Percentiles rank a stretch among this genome's conserved stretches.
phyloP scores from a whole-genome alignment of 2,888 invertebrate species.

The Linyphia triangularis region DNA sequence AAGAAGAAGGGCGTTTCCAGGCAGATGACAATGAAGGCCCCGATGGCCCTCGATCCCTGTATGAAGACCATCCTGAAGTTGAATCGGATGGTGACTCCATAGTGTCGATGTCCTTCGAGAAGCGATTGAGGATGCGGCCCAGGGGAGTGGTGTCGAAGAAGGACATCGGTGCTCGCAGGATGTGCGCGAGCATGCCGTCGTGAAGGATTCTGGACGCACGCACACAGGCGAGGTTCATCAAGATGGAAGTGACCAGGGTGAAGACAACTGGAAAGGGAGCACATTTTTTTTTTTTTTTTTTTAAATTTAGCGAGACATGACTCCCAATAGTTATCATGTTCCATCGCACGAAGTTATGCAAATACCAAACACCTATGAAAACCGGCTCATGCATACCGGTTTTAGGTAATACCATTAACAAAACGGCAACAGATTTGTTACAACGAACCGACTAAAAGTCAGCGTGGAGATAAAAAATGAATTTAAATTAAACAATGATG shows the following conservation, averaged over 20 bases:
- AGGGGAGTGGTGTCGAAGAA: slow-evolving; percentile 77
- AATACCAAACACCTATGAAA: too few relatives aligned
- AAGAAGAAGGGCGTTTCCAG: slow-evolving; percentile 79
- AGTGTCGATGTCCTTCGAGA: slow-evolving; percentile 77
- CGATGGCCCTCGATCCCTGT: slow-evolving; percentile 73
- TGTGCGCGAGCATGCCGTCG: slow-evolving; percentile 77
- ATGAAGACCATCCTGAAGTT: slow-evolving; percentile 76
- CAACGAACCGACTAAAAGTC: too few relatives aligned
- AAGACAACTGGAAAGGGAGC: slow-evolving; percentile 51
- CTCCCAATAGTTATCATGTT: too few relatives aligned
- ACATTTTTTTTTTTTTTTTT: too few relatives aligned
- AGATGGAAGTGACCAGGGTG: slow-evolving; percentile 30
- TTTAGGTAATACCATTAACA: too few relatives aligned
- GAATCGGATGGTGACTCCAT: slow-evolving; percentile 77
- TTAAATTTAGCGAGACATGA: too few relatives aligned
- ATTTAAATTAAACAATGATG: too few relatives aligned
- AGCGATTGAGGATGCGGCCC: slow-evolving; percentile 77
- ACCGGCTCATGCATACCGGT: too few relatives aligned
- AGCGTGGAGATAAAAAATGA: too few relatives aligned
- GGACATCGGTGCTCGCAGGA: slow-evolving; percentile 80
- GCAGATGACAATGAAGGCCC: slow-evolving; percentile 77
- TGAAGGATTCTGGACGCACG: slow-evolving; percentile 81
- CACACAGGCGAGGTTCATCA: slow-evolving; percentile 82
- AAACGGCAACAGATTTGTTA: too few relatives aligned
- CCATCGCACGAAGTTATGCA: too few relatives aligned